These are phyloP conservation scores for Galago senegalensis DNA, from an alignment of 2,797 vertebrate species.

Conservation along the genomic window DNA sequence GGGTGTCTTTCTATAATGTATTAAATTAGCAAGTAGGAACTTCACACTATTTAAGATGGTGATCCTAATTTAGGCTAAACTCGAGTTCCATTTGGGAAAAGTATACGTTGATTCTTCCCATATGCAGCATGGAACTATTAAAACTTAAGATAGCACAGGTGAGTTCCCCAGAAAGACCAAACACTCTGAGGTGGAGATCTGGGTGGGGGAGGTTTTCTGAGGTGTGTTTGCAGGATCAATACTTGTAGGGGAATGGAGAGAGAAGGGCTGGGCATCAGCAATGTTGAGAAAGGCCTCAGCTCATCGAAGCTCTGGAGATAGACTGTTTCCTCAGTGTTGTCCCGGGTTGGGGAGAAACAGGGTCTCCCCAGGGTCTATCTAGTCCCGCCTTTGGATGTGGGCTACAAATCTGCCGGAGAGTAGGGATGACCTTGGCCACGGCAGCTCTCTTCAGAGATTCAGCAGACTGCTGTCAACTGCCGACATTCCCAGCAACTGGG, in stretches of 20 bases:
- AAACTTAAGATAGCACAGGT: not conserved
- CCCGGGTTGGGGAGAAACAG: not conserved
- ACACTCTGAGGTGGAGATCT: not conserved
- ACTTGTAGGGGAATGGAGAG: not conserved
- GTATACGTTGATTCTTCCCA: not conserved
- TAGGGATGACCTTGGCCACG: not conserved
- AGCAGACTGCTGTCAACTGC: not conserved
- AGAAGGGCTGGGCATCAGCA: not conserved
- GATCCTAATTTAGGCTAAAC: not conserved
- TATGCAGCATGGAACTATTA: not conserved
- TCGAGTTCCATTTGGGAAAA: constrained; percentile 1
- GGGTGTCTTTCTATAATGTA: not conserved
- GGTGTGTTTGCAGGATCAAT: not conserved
- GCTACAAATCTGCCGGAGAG: not conserved
- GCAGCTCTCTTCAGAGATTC: not conserved
- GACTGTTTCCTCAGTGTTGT: not conserved
- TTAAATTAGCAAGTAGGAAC: constrained; percentile 27
- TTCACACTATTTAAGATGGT: not conserved
- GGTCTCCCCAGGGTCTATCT: not conserved
- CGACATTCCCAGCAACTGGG: not conserved
- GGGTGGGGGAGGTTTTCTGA: not conserved
- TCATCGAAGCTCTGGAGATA: not conserved
- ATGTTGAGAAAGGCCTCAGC: constrained; percentile 21
- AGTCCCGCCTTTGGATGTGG: not conserved
- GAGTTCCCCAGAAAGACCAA: not conserved